Conservation (phyloP, 2,797 vertebrate genomes). For the Ispidina picta region DNA sequence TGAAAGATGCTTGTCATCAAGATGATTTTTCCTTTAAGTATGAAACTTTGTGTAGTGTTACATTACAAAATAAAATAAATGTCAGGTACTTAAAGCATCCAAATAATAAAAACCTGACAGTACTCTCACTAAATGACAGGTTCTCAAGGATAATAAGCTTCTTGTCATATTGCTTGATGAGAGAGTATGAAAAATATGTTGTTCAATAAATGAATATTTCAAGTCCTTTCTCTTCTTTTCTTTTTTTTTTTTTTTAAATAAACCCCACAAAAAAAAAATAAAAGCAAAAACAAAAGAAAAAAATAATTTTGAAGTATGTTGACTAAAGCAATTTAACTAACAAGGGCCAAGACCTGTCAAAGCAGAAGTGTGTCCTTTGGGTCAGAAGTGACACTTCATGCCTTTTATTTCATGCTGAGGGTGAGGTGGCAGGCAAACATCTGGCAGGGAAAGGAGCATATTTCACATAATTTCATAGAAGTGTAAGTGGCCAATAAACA, state of each 20-base stretch:
- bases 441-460: not conserved
- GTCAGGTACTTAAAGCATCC: slow-evolving; percentile 1
- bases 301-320: not conserved
- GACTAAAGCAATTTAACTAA: not conserved
- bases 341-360: not conserved
- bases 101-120: slow-evolving; percentile 24
- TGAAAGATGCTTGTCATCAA: not conserved
- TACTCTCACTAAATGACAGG: slow-evolving; percentile 30
- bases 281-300: too few relatives aligned
- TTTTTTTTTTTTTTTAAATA: slow-evolving; percentile 35
- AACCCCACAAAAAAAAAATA: too few relatives aligned
- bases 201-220: slow-evolving; percentile 20
- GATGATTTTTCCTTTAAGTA: not conserved
- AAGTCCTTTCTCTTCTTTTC: not conserved
- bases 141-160: slow-evolving; percentile 44
- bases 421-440: not conserved
- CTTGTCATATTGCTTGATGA: slow-evolving; percentile 21
- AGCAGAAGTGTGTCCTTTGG: not conserved
- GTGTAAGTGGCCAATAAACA: not conserved
- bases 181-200: slow-evolving; percentile 23
- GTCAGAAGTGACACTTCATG: not conserved
- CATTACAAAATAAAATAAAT: slow-evolving; percentile 37
- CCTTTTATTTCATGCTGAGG: not conserved
- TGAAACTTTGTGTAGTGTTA: not conserved
- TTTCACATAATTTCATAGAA: not conserved